Evolutionary conservation across 2,113 vertebrate genomes (phyloP).

Genomic region (Etheostoma spectabile): DNA sequence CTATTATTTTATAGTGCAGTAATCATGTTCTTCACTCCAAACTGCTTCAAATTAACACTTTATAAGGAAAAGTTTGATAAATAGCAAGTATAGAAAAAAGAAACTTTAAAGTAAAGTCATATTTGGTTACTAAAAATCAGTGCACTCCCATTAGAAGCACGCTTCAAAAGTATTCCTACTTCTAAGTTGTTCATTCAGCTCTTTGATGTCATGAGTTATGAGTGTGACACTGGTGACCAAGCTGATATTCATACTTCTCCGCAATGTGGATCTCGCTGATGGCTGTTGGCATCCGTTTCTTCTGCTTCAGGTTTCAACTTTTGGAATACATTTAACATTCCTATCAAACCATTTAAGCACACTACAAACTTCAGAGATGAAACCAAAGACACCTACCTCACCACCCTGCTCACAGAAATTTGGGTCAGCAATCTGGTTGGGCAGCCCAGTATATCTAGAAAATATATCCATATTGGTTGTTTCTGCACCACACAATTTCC

Average conservation of each 20-base stretch:
- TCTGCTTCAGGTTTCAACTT: constrained; percentile 66
- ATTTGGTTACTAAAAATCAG: constrained; percentile 4
- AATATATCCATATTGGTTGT: constrained; percentile 1
- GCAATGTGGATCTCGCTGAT: constrained; percentile 20
- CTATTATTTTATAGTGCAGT: constrained; percentile 2
- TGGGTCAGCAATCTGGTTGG: background rate
- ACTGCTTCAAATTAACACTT: background rate
- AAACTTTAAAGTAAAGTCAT: background rate
- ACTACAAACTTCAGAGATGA: constrained; percentile 18
- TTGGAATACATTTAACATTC: constrained; percentile 54
- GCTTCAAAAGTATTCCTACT: background rate
- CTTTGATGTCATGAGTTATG: constrained; percentile 35
- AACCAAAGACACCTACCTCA: constrained; percentile 24
- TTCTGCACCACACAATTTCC: background rate
- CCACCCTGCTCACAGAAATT: constrained; percentile 16
- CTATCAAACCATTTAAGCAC: constrained; percentile 31
- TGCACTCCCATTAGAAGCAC: background rate
- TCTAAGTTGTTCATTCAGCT: constrained; percentile 13
- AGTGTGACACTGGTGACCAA: constrained; percentile 31
- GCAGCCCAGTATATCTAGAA: background rate
- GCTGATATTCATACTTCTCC: constrained; percentile 32
- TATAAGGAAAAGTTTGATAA: background rate
- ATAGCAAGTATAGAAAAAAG: background rate
- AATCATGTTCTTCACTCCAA: constrained; percentile 14
- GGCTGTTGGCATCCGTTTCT: constrained; percentile 28